Conservation (phyloP, 2,888 invertebrate genomes). For the Pachymerium ferrugineum region DNA sequence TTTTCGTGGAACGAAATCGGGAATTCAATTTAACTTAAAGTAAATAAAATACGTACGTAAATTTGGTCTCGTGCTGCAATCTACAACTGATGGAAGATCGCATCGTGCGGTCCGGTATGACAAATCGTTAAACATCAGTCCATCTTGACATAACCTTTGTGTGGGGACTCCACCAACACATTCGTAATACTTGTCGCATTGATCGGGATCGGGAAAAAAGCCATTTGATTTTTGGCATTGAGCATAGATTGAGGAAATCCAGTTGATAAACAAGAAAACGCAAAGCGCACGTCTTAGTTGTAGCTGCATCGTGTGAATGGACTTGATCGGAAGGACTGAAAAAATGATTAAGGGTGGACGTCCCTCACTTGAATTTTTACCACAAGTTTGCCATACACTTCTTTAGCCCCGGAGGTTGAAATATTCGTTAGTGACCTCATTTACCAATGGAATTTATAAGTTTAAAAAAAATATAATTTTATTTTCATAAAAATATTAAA, state of each 20-base stretch:
- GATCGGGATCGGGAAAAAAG: constrained; percentile 38
- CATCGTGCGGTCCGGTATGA: constrained; percentile 47
- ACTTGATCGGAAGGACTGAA: not conserved
- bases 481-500: not conserved
- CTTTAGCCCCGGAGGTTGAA: not conserved
- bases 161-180: constrained; percentile 38
- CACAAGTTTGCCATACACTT: not conserved
- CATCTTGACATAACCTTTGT: constrained; percentile 39
- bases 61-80: constrained; percentile 36
- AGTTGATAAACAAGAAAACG: not conserved
- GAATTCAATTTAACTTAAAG: constrained; percentile 25
- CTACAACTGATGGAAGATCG: constrained; percentile 38
- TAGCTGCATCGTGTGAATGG: not conserved
- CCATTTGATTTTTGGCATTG: constrained; percentile 33
- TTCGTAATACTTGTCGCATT: constrained; percentile 41
- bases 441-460: not conserved
- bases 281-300: not conserved
- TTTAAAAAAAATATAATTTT: not conserved
- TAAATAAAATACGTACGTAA: constrained; percentile 37
- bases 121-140: constrained; percentile 46
- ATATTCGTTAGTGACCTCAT: constrained; percentile 8
- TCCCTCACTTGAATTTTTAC: not conserved
- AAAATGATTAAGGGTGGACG: not conserved
- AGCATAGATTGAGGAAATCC: not conserved
- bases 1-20: too few relatives aligned